Conservation (phyloP, 2,888 invertebrate genomes). For the Artemia sp. region DNA sequence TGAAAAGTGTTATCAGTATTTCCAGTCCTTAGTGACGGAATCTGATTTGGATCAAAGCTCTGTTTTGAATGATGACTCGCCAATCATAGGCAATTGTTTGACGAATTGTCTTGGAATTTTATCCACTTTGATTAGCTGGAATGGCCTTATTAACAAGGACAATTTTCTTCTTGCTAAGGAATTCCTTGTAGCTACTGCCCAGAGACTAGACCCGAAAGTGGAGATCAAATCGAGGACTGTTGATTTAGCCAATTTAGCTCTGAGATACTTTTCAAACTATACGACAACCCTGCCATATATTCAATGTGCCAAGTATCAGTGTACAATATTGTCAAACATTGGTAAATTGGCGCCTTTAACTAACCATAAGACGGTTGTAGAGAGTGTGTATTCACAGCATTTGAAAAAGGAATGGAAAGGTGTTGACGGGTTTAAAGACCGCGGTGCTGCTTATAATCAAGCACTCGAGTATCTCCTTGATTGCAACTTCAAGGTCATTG, state of each 20-base stretch:
- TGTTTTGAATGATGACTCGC: conserved; percentile 38
- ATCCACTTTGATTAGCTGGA: conserved; percentile 38
- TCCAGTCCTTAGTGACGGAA: conserved; percentile 37
- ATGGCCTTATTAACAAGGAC: conserved; percentile 30
- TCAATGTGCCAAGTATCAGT: conserved; percentile 18
- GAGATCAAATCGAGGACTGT: conserved; percentile 15
- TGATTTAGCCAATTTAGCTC: not conserved
- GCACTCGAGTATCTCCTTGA: conserved; percentile 15
- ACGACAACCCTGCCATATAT: conserved; percentile 16
- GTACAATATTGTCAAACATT: not conserved
- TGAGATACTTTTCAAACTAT: conserved; percentile 16
- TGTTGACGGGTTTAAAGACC: conserved; percentile 14
- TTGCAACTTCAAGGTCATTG: not conserved
- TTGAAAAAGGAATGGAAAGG: conserved; percentile 18
- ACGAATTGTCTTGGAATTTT: conserved; percentile 34
- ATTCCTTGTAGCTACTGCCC: conserved; percentile 17
- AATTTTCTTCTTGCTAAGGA: conserved; percentile 21
- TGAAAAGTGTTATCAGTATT: conserved; percentile 29
- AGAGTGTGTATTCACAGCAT: not conserved
- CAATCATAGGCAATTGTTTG: conserved; percentile 32
- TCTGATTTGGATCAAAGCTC: conserved; percentile 41
- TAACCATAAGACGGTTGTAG: conserved; percentile 6
- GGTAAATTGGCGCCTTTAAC: conserved; percentile 1
- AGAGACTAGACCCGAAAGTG: conserved; percentile 8
- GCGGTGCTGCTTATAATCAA: conserved; percentile 17